Percentiles rank a stretch among this genome's conserved stretches.
phyloP scores from a whole-genome alignment of 2,797 vertebrate species.

The Pseudopleuronectes americanus region DNA sequence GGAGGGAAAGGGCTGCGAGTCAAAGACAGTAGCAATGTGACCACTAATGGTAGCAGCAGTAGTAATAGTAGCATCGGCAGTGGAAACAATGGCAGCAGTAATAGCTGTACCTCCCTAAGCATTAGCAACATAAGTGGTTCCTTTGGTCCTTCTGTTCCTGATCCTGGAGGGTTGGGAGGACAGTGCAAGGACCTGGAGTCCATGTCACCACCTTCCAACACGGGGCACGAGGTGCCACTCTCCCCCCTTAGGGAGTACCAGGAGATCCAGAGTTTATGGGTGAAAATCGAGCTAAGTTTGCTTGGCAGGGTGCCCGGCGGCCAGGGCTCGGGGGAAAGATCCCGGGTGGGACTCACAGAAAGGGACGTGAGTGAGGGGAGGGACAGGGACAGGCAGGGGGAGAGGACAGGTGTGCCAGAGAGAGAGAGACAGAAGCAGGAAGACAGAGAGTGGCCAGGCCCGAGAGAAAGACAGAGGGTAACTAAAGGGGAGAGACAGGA shows the following conservation, averaged over 20 bases:
- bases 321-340: constrained; percentile 70
- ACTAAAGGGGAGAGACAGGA: constrained; percentile 65
- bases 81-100: constrained; percentile 70
- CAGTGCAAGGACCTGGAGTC: constrained; percentile 83
- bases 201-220: constrained; percentile 81
- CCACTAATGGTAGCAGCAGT: constrained; percentile 54
- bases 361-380: constrained; percentile 47
- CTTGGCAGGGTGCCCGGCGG: constrained; percentile 90
- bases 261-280: constrained; percentile 92
- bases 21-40: constrained; percentile 63
- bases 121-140: constrained; percentile 86
- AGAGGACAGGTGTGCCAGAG: constrained; percentile 34
- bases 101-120: constrained; percentile 85
- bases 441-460: constrained; percentile 56
- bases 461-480: constrained; percentile 54
- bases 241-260: constrained; percentile 90
- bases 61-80: constrained; percentile 52
- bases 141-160: constrained; percentile 86
- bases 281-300: constrained; percentile 94
- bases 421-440: constrained; percentile 59
- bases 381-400: constrained; percentile 47
- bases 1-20: constrained; percentile 69
- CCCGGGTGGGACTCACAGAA: constrained; percentile 37
- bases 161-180: constrained; percentile 85
- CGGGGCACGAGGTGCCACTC: constrained; percentile 86